Percentiles rank a stretch among this genome's conserved stretches.
phyloP scores from a whole-genome alignment of 1,140 invertebrate genomes.

The Habropoda laboriosa region DNA sequence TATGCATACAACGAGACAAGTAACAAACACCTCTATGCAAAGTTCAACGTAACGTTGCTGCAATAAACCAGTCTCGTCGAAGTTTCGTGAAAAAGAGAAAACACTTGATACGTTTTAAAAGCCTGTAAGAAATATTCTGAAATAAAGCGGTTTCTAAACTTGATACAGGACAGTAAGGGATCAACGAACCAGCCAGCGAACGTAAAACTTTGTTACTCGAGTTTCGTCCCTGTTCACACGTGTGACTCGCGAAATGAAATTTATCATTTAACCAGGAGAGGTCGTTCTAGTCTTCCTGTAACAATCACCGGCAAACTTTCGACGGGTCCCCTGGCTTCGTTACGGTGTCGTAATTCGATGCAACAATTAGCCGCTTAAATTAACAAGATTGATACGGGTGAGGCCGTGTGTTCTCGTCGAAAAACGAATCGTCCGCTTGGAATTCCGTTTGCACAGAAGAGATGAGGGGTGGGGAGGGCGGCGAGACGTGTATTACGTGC shows the following conservation, averaged over 20 bases:
- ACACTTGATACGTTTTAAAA: too few species aligned
- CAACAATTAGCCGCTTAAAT: conserved; percentile 5
- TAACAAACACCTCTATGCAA: too few species aligned
- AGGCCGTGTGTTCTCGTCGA: not conserved
- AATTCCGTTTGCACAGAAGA: not conserved
- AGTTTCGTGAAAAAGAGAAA: too few species aligned
- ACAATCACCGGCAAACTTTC: conserved; percentile 9
- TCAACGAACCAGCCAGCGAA: too few species aligned
- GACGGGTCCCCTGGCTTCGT: not conserved
- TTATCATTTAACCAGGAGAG: conserved; percentile 26
- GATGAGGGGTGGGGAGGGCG: not conserved
- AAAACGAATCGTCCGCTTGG: conserved; percentile 6
- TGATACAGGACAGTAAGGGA: too few species aligned
- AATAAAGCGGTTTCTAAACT: too few species aligned
- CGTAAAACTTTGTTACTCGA: too few species aligned
- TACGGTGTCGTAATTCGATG: conserved; percentile 21
- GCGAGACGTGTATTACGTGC: not conserved
- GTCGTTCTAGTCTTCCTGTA: not conserved
- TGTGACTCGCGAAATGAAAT: not conserved
- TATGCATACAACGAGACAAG: too few species aligned
- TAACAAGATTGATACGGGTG: conserved; percentile 11
- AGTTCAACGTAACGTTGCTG: too few species aligned
- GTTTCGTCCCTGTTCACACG: not conserved
- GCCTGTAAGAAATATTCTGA: too few species aligned
- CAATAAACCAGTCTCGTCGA: too few species aligned